Evolutionary conservation across 1,140 invertebrate genomes (phyloP).

Genomic region (Solenopsis invicta): DNA sequence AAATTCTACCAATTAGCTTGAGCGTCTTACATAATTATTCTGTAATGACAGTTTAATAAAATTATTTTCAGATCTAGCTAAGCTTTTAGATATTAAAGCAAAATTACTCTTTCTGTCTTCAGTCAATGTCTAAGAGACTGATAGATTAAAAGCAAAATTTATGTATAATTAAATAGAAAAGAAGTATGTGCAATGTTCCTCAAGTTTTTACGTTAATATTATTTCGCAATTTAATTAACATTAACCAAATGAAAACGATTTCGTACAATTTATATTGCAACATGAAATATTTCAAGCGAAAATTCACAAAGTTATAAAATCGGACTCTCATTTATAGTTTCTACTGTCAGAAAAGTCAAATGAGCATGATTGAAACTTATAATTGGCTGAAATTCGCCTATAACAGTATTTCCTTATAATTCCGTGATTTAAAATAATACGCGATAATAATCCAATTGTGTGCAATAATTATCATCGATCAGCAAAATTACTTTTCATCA

Average conservation of each 20-base stretch:
- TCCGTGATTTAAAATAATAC: background rate
- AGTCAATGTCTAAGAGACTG: too few species aligned
- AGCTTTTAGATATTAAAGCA: too few species aligned
- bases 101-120: too few species aligned
- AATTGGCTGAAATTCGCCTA: conserved; percentile 13
- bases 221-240: background rate
- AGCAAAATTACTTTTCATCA: conserved; percentile 52
- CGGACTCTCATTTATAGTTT: background rate
- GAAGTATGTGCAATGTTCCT: too few species aligned
- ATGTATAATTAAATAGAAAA: too few species aligned
- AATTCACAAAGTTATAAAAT: conserved; percentile 2
- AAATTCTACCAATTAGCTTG: too few species aligned
- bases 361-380: background rate
- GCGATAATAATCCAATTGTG: background rate
- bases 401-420: too few species aligned
- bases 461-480: background rate
- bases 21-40: too few species aligned
- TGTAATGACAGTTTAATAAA: too few species aligned
- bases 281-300: background rate
- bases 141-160: too few species aligned
- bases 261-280: background rate
- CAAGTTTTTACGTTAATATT: background rate
- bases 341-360: background rate
- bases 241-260: background rate
- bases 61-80: too few species aligned